Base-by-base conservation (phyloP, 2,888 invertebrate species). In the Coecobrya sp. region DNA sequence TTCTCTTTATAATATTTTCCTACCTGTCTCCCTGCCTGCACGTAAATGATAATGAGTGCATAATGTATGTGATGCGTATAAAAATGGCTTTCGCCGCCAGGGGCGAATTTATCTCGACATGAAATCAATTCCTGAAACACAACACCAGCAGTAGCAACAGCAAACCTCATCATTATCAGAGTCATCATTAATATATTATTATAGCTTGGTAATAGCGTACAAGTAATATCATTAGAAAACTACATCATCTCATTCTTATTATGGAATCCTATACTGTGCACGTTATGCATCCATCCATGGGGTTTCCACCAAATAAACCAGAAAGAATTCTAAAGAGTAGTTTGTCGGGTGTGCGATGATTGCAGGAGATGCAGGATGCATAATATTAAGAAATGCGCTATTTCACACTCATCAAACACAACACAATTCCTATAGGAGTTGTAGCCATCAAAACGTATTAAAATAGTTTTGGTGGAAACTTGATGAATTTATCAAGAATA, bases 1-100 rank as follows among this genome's bases (percentile, higher is more conserved):
- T 16, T 36, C 25, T 36, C 2, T 36, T 8, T n/a, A n/a, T 16
- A n/a, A 36, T 70, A 13, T 65, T 65, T 22, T 65, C 19, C 25
- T 65, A 16, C 11, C 22, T 65, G 1, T 11, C 25, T 65, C 22
- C 65, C 27, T 65, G 13, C 27, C 11, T 70, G 70, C 30, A 36
- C 36, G 36, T 36, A 70, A 42, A 30, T 70, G 70, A 45, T 65
- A 65, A 65, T 65, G 65, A 65, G 65, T 65, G 65, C 65, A 65
- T 65, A 11, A n/a, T 81, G 55, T 81, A 8, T 81, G 19, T 62
- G 49, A 59, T 84, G 62, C 62, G 84, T 84, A 84, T 59, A 84
- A 65, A 73, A 84, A 84, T 82, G 82, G 82, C 84, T 84, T 84
- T 84, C 84, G 84, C 84, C 84, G 42, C 73, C 36, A 81, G 55